These are phyloP conservation scores for Hermodice carunculata DNA, from an alignment of 2,888 invertebrate genomes.

Conservation along the genomic window DNA sequence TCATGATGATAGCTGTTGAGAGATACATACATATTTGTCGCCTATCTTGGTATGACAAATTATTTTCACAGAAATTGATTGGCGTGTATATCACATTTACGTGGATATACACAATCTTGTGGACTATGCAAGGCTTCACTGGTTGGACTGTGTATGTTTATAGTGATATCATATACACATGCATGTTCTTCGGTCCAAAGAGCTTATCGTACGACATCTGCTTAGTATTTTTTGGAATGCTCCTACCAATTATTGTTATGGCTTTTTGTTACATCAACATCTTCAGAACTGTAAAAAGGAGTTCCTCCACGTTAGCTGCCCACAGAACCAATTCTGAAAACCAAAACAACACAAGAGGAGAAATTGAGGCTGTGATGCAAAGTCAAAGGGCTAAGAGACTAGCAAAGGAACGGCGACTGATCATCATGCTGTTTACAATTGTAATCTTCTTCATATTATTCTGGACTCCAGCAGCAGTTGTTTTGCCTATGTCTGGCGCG, in stretches of 20 bases:
- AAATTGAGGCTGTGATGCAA: too few species aligned
- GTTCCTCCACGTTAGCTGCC: background rate
- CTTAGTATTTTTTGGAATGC: constrained; percentile 26
- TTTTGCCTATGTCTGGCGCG: too few species aligned
- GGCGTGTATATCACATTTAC: constrained; percentile 2
- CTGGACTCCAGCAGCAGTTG: constrained; percentile 15
- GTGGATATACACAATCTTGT: constrained; percentile 22
- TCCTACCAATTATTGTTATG: constrained; percentile 26
- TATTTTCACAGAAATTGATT: constrained; percentile 4
- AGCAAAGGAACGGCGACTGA: too few species aligned
- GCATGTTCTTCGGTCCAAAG: constrained; percentile 19
- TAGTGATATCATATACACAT: constrained; percentile 13
- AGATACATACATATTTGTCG: constrained; percentile 25
- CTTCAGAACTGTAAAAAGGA: constrained; percentile 16
- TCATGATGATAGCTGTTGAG: constrained; percentile 35
- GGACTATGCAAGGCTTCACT: constrained; percentile 30
- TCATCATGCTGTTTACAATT: constrained; percentile 14
- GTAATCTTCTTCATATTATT: constrained; percentile 9
- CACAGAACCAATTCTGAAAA: too few species aligned
- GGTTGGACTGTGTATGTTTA: constrained; percentile 33
- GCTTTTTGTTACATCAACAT: constrained; percentile 27
- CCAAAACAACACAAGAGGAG: too few species aligned
- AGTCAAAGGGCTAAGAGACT: too few species aligned
- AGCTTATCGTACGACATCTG: constrained; percentile 27
- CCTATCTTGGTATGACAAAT: background rate